Base-by-base conservation (phyloP, 1,140 invertebrate species). In the Trichomalopsis sarcophagae region DNA sequence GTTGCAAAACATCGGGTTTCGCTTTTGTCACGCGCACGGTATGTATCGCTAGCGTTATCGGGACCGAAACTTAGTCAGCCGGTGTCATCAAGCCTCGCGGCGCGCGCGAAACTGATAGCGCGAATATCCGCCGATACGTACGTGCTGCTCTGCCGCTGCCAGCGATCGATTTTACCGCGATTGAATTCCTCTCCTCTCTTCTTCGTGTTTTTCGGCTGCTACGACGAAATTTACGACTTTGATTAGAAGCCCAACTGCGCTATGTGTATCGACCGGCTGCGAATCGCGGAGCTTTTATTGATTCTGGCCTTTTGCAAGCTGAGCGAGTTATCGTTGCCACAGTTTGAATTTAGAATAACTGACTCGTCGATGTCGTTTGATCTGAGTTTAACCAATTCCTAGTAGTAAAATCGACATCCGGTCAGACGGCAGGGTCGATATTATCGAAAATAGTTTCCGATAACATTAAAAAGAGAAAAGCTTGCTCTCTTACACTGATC, bases 391-490 rank as follows among this genome's bases (percentile, higher is more conserved):
- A 40, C 4, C 7, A 40, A 5, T 40, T 40, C 0, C 36, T 9
- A 40, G 13, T 23, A 27, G 68, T 27, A 30, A 6, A 69, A 30
- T 69, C 10, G 55, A 6, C 5, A 69, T 30, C 23, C 11, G 68
- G 68, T 30, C n/a, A 69, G 9, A 27, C 23, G 40, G 7, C 13
- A 36, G 30, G 10, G 7, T 13, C 21, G 3, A 74, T 17, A 21
- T 74, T 74, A 74, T 44, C 36, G 73, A 74, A 74, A 40, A 36
- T 30, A 74, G 17, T 74, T 74, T n/a, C 17, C 27, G 14, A 74
- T 74, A 21, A 40, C 33, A 74, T 74, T 40, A n/a, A 74, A 74
- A 13, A 71, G 11, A 71, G 11, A 9, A 5, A 71, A 13, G 14
- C 27, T 33, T n/a, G 23, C 27, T 10, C 69, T 33, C 69, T 14